These are phyloP conservation scores for Exocentrus adspersus DNA, from an alignment of 2,888 invertebrate genomes.

Conservation along the genomic window DNA sequence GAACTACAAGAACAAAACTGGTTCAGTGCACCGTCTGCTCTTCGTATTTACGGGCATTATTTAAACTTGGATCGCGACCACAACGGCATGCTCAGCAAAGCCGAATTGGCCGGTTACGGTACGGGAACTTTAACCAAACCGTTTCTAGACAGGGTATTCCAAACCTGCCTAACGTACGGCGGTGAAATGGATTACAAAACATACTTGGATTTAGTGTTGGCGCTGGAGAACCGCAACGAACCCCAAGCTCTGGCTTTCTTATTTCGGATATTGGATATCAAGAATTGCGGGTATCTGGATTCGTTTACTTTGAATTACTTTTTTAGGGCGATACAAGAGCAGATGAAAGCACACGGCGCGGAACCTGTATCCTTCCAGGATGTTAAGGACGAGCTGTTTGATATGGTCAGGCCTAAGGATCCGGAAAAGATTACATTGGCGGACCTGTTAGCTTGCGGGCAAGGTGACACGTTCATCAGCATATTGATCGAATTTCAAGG, in stretches of 20 bases:
- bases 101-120: slow-evolving; percentile 88
- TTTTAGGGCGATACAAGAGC: slow-evolving; percentile 89
- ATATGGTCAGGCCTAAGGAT: slow-evolving; percentile 93
- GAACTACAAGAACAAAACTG: slow-evolving; percentile 89
- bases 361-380: slow-evolving; percentile 92
- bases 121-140: slow-evolving; percentile 91
- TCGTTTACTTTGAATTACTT: slow-evolving; percentile 93
- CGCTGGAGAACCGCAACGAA: slow-evolving; percentile 90
- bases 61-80: slow-evolving; percentile 93
- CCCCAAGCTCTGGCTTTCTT: slow-evolving; percentile 92
- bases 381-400: slow-evolving; percentile 97
- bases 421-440: slow-evolving; percentile 85
- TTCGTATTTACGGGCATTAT: slow-evolving; percentile 93
- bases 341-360: slow-evolving; percentile 87
- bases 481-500: slow-evolving; percentile 95
- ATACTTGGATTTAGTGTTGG: slow-evolving; percentile 92
- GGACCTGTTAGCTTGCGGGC: slow-evolving; percentile 87
- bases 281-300: slow-evolving; percentile 87
- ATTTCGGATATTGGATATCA: slow-evolving; percentile 90
- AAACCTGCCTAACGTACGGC: slow-evolving; percentile 94
- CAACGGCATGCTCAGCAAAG: slow-evolving; percentile 94
- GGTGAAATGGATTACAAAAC: slow-evolving; percentile 98
- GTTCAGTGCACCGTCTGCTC: slow-evolving; percentile 90
- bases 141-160: slow-evolving; percentile 92
- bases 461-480: slow-evolving; percentile 93